Percentiles rank a stretch among this genome's conserved stretches.
Evolutionary conservation across 2,113 vertebrate genomes (phyloP).

Genomic region (Cyprinodon tularosa): DNA sequence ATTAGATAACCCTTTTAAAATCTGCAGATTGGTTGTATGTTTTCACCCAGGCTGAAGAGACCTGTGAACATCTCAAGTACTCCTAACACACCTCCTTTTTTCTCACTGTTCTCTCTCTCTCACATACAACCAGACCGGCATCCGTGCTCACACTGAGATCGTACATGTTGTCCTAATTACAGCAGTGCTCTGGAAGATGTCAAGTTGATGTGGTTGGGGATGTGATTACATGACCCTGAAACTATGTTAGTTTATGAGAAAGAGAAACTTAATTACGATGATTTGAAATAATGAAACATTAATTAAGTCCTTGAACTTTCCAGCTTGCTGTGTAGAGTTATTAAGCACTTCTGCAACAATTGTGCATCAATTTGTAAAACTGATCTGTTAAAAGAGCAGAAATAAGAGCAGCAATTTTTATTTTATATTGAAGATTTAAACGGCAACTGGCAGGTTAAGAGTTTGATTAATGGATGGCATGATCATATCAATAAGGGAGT

Average conservation of each 20-base stretch:
- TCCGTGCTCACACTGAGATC: background rate
- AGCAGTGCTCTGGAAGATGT: slow-evolving; percentile 3
- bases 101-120: background rate
- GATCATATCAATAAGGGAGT: too few relatives aligned
- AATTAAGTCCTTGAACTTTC: slow-evolving; percentile 15
- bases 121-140: background rate
- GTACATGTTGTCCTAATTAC: slow-evolving; percentile 36
- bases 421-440: background rate
- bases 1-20: slow-evolving; percentile 39
- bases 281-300: slow-evolving; percentile 9
- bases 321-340: slow-evolving; percentile 9
- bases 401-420: background rate
- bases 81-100: slow-evolving; percentile 3
- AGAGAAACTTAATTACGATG: background rate
- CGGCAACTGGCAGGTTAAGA: background rate
- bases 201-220: background rate
- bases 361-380: slow-evolving; percentile 51
- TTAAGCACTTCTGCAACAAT: slow-evolving; percentile 39
- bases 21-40: slow-evolving; percentile 48
- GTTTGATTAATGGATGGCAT: too few relatives aligned
- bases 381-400: slow-evolving; percentile 15
- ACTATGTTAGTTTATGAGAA: background rate
- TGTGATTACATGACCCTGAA: slow-evolving; percentile 4
- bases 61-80: slow-evolving; percentile 47
- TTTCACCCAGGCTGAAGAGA: slow-evolving; percentile 15